A percentile compares a stretch with the other conserved stretches of the same genome.
Evolutionary conservation across 2,797 vertebrate genomes (phyloP).

Genomic region (Antennarius maculatus): DNA sequence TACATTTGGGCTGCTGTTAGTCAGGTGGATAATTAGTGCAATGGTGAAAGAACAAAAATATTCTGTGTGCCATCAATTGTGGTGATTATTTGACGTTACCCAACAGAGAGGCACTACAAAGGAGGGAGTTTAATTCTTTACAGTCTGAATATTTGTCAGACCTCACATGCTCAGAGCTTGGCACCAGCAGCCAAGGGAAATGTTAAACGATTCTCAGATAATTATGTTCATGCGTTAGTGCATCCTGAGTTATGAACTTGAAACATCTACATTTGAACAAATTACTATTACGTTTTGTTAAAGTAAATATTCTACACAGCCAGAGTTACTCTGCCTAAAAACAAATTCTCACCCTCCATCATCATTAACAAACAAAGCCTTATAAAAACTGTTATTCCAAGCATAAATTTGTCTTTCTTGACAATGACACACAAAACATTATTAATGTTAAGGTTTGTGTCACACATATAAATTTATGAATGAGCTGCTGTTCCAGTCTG

Average conservation of each 20-base stretch:
- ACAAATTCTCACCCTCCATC: too few relatives aligned
- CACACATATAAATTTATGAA: slow-evolving; percentile 55
- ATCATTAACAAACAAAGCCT: too few relatives aligned
- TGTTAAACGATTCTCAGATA: not conserved
- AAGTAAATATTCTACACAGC: not conserved
- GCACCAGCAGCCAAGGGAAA: slow-evolving; percentile 12
- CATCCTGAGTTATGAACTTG: not conserved
- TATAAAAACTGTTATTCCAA: not conserved
- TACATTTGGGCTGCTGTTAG: slow-evolving; percentile 59
- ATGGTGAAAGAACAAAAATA: slow-evolving; percentile 37
- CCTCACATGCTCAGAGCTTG: not conserved
- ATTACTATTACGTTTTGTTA: not conserved
- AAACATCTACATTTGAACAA: not conserved
- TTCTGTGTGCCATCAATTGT: slow-evolving; percentile 37
- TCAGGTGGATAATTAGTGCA: slow-evolving; percentile 61
- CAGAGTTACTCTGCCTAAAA: not conserved
- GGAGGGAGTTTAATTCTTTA: slow-evolving; percentile 32
- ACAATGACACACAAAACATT: slow-evolving; percentile 10
- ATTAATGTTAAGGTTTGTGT: slow-evolving; percentile 38
- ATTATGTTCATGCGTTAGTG: not conserved
- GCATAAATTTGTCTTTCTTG: not conserved
- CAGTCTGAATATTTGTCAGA: slow-evolving; percentile 16
- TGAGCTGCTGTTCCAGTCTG: slow-evolving; percentile 55
- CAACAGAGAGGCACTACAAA: not conserved
- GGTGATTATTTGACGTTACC: slow-evolving; percentile 57